Conservation (phyloP, 37 sponge, comb jelly and placozoan species). For the Petrosia ficiformis region DNA sequence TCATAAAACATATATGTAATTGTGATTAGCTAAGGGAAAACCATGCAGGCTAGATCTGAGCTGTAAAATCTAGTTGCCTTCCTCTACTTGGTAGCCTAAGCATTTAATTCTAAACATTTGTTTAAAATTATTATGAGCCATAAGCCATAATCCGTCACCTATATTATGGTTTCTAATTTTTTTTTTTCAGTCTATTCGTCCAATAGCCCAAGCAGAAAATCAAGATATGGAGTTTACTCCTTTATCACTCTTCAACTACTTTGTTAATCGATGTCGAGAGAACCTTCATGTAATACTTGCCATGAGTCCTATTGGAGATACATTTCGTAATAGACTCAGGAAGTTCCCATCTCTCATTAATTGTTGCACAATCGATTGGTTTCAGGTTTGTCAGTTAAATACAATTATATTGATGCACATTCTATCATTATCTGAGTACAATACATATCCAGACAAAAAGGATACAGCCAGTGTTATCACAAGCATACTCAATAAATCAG, state of each 20-base stretch:
- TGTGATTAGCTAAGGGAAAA: too few species aligned
- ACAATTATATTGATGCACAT: too few species aligned
- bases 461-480: neutral
- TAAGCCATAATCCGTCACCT: too few species aligned
- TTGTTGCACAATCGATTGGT: slow-evolving; percentile 99
- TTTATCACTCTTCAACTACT: slow-evolving; percentile 90
- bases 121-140: too few species aligned
- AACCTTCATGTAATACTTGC: slow-evolving; percentile 97
- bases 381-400: slow-evolving; percentile 58
- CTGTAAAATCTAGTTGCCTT: too few species aligned
- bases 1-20: too few species aligned
- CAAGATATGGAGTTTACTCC: slow-evolving; percentile 95
- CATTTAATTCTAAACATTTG: too few species aligned
- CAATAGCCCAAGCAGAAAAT: slow-evolving; percentile 89
- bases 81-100: too few species aligned
- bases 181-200: slow-evolving; percentile 78
- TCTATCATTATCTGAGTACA: neutral
- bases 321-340: slow-evolving; percentile 91
- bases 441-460: neutral
- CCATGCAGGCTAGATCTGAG: too few species aligned
- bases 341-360: slow-evolving; percentile 99
- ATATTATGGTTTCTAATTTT: neutral
- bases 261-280: slow-evolving; percentile 92
- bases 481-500: neutral
- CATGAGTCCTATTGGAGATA: slow-evolving; percentile 98